Percentiles rank a stretch among this genome's conserved stretches.
phyloP scores from a whole-genome alignment of 2,888 invertebrate genomes.

The Tenthredo notha region DNA sequence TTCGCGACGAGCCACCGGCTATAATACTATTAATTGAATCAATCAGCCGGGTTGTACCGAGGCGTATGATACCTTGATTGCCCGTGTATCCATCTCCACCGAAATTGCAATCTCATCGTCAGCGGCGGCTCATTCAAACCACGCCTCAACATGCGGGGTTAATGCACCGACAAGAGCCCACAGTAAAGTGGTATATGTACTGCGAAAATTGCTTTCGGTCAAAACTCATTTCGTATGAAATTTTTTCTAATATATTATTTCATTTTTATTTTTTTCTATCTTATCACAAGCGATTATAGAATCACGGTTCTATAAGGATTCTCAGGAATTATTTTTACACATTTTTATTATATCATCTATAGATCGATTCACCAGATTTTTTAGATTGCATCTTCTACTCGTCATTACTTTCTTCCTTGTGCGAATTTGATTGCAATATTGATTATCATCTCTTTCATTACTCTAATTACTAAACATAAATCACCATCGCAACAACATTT shows the following conservation, averaged over 20 bases:
- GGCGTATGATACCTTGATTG: constrained; percentile 45
- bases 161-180: constrained; percentile 5
- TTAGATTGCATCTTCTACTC: no score
- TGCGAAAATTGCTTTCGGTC: constrained; percentile 8
- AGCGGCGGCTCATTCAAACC: constrained; percentile 46
- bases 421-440: no score
- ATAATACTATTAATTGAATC: constrained; percentile 36
- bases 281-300: background rate
- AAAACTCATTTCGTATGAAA: constrained; percentile 9
- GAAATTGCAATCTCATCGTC: constrained; percentile 52
- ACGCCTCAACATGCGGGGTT: constrained; percentile 46
- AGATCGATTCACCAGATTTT: no score
- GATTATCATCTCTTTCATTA: no score
- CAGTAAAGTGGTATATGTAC: background rate
- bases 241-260: background rate
- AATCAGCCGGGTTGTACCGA: constrained; percentile 31
- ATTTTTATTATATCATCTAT: background rate
- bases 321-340: background rate
- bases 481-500: no score
- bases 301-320: background rate
- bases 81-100: constrained; percentile 40
- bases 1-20: background rate
- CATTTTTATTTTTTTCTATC: background rate
- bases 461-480: no score
- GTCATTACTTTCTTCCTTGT: no score